These are phyloP conservation scores for Diadema setosum DNA, from an alignment of 35 echinoderm and acorn worm species.

Conservation along the genomic window DNA sequence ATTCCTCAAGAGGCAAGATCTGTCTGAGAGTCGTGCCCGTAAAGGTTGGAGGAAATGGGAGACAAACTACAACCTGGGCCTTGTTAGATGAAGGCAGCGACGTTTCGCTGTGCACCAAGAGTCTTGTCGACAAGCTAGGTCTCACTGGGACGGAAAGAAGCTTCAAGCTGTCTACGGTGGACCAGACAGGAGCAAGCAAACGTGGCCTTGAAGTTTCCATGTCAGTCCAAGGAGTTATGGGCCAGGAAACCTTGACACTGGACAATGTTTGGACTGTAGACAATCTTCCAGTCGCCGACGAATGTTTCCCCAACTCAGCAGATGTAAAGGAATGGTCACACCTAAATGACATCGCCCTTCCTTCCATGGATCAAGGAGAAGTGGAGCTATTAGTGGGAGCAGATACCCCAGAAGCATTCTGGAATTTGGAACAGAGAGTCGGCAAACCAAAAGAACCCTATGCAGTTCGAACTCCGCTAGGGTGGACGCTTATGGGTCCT, in stretches of 20 bases:
- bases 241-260: not conserved
- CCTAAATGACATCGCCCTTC: slow-evolving; percentile 11
- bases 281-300: not conserved
- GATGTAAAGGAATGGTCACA: slow-evolving; percentile 23
- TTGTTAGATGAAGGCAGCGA: slow-evolving; percentile 42
- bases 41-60: not conserved
- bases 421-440: too few relatives aligned
- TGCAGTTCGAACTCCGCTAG: not conserved
- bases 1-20: not conserved
- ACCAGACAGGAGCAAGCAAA: not conserved
- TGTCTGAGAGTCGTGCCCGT: slow-evolving; percentile 6
- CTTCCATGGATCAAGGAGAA: not conserved
- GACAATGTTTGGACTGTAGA: not conserved
- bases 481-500: slow-evolving; percentile 16
- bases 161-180: slow-evolving; percentile 4
- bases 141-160: not conserved
- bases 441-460: too few relatives aligned
- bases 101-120: not conserved
- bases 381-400: slow-evolving; percentile 3
- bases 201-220: not conserved
- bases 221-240: not conserved
- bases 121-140: not conserved
- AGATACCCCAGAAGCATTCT: slow-evolving; percentile 47
- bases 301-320: slow-evolving; percentile 2
- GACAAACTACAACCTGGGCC: slow-evolving; percentile 29